phyloP scores from a whole-genome alignment of 2,888 invertebrate genomes.

The Lithophane semibrunnea region DNA sequence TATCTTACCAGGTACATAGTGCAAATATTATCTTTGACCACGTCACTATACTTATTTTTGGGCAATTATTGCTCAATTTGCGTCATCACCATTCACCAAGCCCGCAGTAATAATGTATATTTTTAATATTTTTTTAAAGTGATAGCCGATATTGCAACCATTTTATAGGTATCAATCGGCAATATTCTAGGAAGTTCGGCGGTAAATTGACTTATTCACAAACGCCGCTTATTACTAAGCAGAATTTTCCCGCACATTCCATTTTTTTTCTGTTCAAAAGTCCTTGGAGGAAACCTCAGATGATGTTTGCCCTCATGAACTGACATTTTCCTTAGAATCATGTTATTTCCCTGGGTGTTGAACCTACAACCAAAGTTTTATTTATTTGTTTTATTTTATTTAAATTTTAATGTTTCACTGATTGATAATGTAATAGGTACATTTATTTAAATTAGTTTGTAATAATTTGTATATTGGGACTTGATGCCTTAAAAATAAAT shows the following conservation, averaged over 20 bases:
- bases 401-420: no score
- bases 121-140: neutral
- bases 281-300: no score
- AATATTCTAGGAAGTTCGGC: neutral
- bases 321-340: no score
- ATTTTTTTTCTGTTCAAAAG: no score
- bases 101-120: neutral
- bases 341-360: neutral
- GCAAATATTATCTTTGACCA: neutral
- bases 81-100: conserved; percentile 17
- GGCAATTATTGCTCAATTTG: neutral
- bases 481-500: no score
- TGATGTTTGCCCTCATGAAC: no score
- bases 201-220: neutral
- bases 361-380: neutral
- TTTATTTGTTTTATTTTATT: no score
- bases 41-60: conserved; percentile 2
- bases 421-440: no score
- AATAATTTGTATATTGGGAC: no score
- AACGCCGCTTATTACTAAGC: no score
- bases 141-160: neutral
- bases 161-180: neutral
- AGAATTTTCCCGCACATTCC: no score
- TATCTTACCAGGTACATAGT: neutral
- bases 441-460: no score